Percentiles rank a stretch among this genome's conserved stretches.
Evolutionary conservation across 1,140 invertebrate species (phyloP).

Genomic region (Apis cerana): DNA sequence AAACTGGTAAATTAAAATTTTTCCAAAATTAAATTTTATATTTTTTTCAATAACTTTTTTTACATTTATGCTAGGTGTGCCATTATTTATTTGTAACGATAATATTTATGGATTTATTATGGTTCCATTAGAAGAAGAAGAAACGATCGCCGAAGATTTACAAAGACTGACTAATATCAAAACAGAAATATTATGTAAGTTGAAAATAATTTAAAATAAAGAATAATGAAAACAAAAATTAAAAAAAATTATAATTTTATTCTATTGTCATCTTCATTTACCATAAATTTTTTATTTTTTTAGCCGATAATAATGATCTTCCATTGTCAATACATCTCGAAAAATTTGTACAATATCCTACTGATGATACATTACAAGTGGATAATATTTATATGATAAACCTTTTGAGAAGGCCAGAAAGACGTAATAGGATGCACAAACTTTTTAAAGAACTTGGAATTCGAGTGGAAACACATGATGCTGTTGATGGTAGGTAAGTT

Average conservation of each 20-base stretch:
- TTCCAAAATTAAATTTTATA: not conserved
- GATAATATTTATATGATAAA: slow-evolving; percentile 96
- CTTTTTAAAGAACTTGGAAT: slow-evolving; percentile 92
- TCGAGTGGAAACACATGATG: slow-evolving; percentile 87
- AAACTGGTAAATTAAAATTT: slow-evolving; percentile 81
- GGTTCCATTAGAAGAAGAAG: slow-evolving; percentile 88
- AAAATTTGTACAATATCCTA: slow-evolving; percentile 81
- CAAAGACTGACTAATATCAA: slow-evolving; percentile 91
- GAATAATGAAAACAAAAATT: not conserved
- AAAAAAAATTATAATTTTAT: not conserved
- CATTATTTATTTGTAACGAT: slow-evolving; percentile 91
- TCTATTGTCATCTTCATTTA: not conserved
- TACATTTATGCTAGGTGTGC: slow-evolving; percentile 81
- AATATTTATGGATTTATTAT: slow-evolving; percentile 91
- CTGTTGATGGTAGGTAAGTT: slow-evolving; percentile 94
- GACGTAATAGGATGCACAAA: slow-evolving; percentile 88
- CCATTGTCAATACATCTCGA: slow-evolving; percentile 64
- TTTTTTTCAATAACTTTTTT: not conserved
- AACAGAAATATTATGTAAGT: slow-evolving; percentile 86
- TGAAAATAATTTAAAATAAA: not conserved
- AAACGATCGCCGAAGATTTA: slow-evolving; percentile 85
- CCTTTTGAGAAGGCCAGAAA: slow-evolving; percentile 89
- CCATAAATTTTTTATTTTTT: not conserved
- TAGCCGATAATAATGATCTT: slow-evolving; percentile 63
- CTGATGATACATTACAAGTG: slow-evolving; percentile 85